Evolutionary conservation across 53 echinoderm and acorn worm species (phyloP).

Genomic region (Patiria pectinifera): DNA sequence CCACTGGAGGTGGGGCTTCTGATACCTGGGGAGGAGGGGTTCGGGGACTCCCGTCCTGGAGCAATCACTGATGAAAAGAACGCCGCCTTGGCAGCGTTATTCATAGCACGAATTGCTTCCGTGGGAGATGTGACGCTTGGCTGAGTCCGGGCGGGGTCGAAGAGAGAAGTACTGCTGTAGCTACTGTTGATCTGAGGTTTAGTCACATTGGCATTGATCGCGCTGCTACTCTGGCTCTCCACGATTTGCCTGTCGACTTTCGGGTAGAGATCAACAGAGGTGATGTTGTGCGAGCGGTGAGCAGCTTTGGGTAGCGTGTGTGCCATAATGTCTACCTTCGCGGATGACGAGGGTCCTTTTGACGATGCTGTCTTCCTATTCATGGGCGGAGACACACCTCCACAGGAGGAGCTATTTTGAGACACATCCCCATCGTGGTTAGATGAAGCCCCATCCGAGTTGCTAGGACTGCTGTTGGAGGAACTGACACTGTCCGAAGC

Average conservation of each 20-base stretch:
- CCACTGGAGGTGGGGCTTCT: constrained; percentile 36
- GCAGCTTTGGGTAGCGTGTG: constrained; percentile 93
- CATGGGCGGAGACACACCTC: constrained; percentile 77
- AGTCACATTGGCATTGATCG: constrained; percentile 42
- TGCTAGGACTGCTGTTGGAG: constrained; percentile 79
- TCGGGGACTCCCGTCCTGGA: constrained; percentile 53
- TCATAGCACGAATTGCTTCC: constrained; percentile 82
- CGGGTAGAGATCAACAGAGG: constrained; percentile 62
- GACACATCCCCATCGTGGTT: constrained; percentile 90
- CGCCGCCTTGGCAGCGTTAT: constrained; percentile 68
- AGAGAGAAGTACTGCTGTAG: constrained; percentile 66
- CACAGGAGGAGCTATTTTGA: constrained; percentile 78
- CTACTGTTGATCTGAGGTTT: constrained; percentile 37
- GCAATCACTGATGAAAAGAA: constrained; percentile 75
- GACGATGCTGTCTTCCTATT: constrained; percentile 45
- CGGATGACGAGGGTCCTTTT: constrained; percentile 35
- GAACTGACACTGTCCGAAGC: constrained; percentile 91
- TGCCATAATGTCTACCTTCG: constrained; percentile 50
- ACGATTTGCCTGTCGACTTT: constrained; percentile 49
- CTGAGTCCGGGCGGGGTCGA: constrained; percentile 44
- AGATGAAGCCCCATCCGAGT: constrained; percentile 76
- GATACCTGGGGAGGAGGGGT: constrained; percentile 8
- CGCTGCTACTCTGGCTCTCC: constrained; percentile 78
- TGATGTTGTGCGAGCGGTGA: constrained; percentile 71
- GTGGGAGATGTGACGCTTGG: constrained; percentile 76